A percentile compares a stretch with the other conserved stretches of the same genome.
Conservation (phyloP, 2,888 invertebrate genomes). For the Orthosia gracilis region DNA sequence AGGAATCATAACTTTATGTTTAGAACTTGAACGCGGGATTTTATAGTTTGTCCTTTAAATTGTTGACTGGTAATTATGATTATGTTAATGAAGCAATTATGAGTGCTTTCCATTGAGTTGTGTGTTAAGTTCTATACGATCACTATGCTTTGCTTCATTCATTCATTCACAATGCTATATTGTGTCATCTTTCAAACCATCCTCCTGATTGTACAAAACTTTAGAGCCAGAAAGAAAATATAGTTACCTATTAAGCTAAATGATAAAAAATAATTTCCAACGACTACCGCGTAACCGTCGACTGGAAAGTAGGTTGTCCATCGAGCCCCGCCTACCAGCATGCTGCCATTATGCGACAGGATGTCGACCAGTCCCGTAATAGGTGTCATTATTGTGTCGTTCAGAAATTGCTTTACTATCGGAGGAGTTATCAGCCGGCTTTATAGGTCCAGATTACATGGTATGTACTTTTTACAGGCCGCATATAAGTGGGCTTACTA, state of each 20-base stretch:
- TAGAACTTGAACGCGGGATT: constrained; percentile 50
- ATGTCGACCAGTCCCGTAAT: constrained; percentile 84
- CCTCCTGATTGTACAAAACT: background rate
- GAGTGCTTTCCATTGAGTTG: constrained; percentile 1
- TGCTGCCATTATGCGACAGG: constrained; percentile 86
- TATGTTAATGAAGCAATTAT: constrained; percentile 14
- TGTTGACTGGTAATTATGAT: constrained; percentile 18
- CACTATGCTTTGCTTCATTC: background rate
- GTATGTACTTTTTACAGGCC: constrained; percentile 72
- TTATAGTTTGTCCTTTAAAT: constrained; percentile 50
- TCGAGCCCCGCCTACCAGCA: constrained; percentile 70
- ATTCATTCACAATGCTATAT: background rate
- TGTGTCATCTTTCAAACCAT: background rate
- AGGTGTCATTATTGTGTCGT: constrained; percentile 90
- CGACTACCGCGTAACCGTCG: constrained; percentile 48
- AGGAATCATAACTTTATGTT: constrained; percentile 59
- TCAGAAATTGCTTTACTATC: constrained; percentile 90
- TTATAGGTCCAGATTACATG: constrained; percentile 90
- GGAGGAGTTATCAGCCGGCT: constrained; percentile 86
- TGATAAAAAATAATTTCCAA: constrained; percentile 21
- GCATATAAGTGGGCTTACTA: constrained; percentile 73
- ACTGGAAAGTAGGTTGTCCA: constrained; percentile 84
- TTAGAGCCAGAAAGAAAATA: background rate
- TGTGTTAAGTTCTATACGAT: constrained; percentile 9
- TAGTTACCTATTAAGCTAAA: background rate